A percentile compares a stretch with the other conserved stretches of the same genome.
These are phyloP conservation scores for Aphelenchoides besseyi DNA, from an alignment of 1,140 invertebrate species.

Conservation along the genomic window DNA sequence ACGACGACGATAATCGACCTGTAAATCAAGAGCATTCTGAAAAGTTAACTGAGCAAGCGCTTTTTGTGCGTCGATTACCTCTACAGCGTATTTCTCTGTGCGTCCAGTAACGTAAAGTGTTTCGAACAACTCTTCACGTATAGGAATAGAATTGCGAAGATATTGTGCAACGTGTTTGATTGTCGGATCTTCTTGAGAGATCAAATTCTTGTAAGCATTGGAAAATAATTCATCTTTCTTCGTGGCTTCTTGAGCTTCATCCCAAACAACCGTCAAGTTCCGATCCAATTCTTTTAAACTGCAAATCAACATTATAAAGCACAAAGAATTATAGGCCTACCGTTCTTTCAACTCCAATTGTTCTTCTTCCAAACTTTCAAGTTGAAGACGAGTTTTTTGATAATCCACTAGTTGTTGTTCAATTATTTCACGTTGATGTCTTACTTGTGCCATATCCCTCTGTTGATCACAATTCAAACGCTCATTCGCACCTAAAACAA, in stretches of 20 bases:
- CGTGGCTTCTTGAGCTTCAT: background rate
- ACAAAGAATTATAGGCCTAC: background rate
- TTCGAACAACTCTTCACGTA: constrained; percentile 6
- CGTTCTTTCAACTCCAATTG: background rate
- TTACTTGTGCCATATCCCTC: background rate
- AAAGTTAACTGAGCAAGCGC: background rate
- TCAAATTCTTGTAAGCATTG: background rate
- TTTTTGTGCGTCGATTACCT: background rate
- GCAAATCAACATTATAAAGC: background rate
- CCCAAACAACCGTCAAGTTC: background rate
- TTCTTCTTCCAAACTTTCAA: background rate
- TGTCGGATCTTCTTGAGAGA: background rate
- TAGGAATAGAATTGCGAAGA: background rate
- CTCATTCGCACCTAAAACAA: background rate
- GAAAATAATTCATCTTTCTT: background rate
- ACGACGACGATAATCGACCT: background rate
- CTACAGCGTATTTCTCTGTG: background rate
- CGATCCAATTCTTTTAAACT: constrained; percentile 1
- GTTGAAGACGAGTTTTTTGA: background rate
- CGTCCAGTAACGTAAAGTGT: background rate
- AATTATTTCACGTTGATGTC: background rate
- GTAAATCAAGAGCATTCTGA: constrained; percentile 6
- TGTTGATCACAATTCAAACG: background rate
- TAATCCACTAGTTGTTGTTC: background rate
- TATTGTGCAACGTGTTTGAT: background rate